Conservation (phyloP, 1,140 invertebrate species). For the Caenorhabditis inopinata region DNA sequence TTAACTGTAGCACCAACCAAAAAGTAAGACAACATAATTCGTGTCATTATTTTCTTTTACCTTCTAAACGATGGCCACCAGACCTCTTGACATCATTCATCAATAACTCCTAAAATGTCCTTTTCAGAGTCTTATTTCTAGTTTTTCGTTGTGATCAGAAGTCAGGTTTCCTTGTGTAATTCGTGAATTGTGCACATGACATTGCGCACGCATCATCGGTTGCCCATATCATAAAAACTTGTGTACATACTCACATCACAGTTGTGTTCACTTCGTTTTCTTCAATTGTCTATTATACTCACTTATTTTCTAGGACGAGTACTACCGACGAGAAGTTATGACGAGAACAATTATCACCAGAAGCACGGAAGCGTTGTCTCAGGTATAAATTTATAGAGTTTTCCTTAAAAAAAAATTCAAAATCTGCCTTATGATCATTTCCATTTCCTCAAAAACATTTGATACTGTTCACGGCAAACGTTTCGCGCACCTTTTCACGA, state of each 20-base stretch:
- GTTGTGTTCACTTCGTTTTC: not conserved
- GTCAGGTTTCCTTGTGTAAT: too few relatives aligned
- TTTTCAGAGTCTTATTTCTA: too few relatives aligned
- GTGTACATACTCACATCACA: slow-evolving; percentile 44
- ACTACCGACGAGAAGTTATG: slow-evolving; percentile 60
- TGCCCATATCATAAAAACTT: slow-evolving; percentile 4
- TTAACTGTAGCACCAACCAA: not conserved
- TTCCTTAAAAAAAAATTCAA: not conserved
- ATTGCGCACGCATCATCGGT: not conserved
- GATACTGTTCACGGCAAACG: not conserved
- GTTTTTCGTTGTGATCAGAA: not conserved
- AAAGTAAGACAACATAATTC: not conserved
- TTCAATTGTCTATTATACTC: not conserved
- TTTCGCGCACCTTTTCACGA: not conserved
- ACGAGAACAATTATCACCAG: slow-evolving; percentile 63
- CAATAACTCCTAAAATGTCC: too few relatives aligned
- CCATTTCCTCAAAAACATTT: not conserved
- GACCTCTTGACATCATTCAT: slow-evolving; percentile 22
- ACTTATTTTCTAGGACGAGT: slow-evolving; percentile 53
- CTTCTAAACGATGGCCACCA: not conserved
- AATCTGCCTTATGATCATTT: not conserved
- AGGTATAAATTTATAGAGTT: not conserved
- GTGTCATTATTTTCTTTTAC: not conserved
- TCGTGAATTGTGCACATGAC: slow-evolving; percentile 25
- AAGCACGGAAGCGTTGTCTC: slow-evolving; percentile 61